Evolutionary conservation across 2,888 invertebrate genomes (phyloP).

Genomic region (Clistopyga incitator): DNA sequence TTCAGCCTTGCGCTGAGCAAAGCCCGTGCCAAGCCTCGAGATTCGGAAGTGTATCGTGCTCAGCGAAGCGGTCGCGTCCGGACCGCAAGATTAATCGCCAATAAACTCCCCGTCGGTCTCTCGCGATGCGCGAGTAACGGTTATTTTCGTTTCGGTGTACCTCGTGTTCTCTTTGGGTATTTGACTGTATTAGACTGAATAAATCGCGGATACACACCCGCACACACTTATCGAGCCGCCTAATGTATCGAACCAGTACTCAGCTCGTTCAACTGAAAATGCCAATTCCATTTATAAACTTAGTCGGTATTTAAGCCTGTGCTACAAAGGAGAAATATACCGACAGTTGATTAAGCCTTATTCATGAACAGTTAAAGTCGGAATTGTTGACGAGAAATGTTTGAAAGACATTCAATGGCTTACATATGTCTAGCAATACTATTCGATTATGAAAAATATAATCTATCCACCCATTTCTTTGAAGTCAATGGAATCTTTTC

Average conservation of each 20-base stretch:
- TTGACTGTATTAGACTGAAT: neutral
- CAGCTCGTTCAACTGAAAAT: neutral
- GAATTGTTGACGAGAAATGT: neutral
- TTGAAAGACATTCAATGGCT: no score
- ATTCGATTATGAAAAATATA: no score
- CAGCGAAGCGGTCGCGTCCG: slow-evolving; percentile 76
- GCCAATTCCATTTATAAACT: neutral
- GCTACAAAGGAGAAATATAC: neutral
- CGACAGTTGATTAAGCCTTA: no score
- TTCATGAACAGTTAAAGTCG: neutral
- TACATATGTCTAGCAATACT: no score
- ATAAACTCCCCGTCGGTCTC: slow-evolving; percentile 71
- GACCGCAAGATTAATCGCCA: slow-evolving; percentile 77
- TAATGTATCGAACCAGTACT: neutral
- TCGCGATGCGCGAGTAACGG: slow-evolving; percentile 17
- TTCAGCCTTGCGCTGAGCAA: slow-evolving; percentile 67
- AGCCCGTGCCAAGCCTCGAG: slow-evolving; percentile 55
- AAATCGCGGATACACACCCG: neutral
- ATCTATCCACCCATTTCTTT: no score
- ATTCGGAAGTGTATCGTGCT: slow-evolving; percentile 76
- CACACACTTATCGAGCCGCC: neutral
- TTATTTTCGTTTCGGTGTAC: slow-evolving; percentile 6
- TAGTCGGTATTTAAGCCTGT: neutral
- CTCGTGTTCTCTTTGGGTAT: neutral
- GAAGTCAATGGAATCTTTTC: no score